A percentile compares a stretch with the other conserved stretches of the same genome.
Evolutionary conservation across 1,140 invertebrate genomes (phyloP).

Genomic region (Phymorhynchus buccinoides): DNA sequence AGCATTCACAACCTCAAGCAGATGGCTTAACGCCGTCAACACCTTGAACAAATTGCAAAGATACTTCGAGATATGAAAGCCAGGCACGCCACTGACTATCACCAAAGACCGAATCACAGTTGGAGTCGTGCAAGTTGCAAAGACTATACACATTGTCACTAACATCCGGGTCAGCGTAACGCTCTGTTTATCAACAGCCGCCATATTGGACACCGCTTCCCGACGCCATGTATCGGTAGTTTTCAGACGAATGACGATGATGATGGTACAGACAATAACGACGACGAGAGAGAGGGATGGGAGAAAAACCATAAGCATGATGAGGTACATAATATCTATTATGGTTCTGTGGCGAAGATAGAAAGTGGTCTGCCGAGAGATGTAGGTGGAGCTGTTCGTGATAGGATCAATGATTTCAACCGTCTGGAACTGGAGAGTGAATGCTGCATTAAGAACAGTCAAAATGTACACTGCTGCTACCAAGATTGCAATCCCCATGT

Average conservation of each 20-base stretch:
- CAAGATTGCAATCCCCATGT: neutral
- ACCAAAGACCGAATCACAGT: no score
- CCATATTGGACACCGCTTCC: neutral
- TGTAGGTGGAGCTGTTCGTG: neutral
- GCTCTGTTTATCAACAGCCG: no score
- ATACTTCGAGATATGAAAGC: no score
- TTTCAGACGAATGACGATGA: slow-evolving; percentile 24
- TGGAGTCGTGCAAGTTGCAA: no score
- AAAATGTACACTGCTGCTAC: neutral
- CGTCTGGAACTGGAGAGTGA: neutral
- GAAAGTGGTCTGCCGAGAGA: neutral
- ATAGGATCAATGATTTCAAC: neutral
- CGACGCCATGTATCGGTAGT: neutral
- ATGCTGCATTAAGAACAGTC: neutral
- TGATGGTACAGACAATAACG: slow-evolving; percentile 26
- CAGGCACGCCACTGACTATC: no score
- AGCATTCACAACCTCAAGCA: no score
- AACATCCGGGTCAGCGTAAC: no score
- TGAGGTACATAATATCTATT: neutral
- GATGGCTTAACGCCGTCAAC: no score
- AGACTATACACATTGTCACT: no score
- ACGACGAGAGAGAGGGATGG: slow-evolving; percentile 3
- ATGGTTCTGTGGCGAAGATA: neutral
- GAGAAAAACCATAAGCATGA: neutral
- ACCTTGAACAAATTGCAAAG: no score